phyloP scores from a whole-genome alignment of 2,797 vertebrate genomes.

The Ctenosaura bakeri region DNA sequence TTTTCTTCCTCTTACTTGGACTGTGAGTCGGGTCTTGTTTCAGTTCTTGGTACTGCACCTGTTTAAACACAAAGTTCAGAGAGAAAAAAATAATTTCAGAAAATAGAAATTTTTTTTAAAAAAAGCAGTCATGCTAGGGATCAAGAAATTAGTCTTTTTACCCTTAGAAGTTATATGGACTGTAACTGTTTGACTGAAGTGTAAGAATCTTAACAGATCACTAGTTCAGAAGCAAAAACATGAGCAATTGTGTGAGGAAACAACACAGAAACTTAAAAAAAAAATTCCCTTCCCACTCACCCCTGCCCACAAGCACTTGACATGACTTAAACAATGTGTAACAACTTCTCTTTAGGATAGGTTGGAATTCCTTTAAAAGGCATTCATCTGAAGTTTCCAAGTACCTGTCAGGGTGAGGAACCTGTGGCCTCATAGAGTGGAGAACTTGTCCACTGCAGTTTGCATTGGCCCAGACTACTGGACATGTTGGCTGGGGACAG shows the following conservation, averaged over 20 bases:
- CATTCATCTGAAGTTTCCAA: not conserved
- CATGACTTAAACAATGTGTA: conserved; percentile 36
- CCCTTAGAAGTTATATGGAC: conserved; percentile 57
- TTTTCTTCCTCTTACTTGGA: conserved; percentile 98
- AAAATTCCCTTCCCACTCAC: too few relatives aligned
- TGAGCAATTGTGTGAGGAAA: conserved; percentile 56
- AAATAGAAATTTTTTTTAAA: conserved; percentile 75
- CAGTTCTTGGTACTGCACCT: conserved; percentile 98
- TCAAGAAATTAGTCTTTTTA: conserved; percentile 15
- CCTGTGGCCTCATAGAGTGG: too few relatives aligned
- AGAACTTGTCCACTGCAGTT: too few relatives aligned
- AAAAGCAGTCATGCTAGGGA: conserved; percentile 73
- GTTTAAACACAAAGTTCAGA: conserved; percentile 91
- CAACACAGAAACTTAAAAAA: too few relatives aligned
- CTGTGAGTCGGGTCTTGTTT: conserved; percentile 95
- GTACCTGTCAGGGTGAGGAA: not conserved
- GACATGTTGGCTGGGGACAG: not conserved
- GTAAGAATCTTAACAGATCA: conserved; percentile 75
- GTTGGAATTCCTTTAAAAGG: conserved; percentile 20
- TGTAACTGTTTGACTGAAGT: conserved; percentile 77
- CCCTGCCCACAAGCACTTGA: not conserved
- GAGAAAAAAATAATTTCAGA: conserved; percentile 78
- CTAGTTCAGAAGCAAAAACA: conserved; percentile 63
- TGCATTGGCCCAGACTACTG: not conserved
- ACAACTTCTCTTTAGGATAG: not conserved